These are phyloP conservation scores for Hyposmocoma kahamanoa DNA, from an alignment of 1,140 invertebrate species.

Conservation along the genomic window DNA sequence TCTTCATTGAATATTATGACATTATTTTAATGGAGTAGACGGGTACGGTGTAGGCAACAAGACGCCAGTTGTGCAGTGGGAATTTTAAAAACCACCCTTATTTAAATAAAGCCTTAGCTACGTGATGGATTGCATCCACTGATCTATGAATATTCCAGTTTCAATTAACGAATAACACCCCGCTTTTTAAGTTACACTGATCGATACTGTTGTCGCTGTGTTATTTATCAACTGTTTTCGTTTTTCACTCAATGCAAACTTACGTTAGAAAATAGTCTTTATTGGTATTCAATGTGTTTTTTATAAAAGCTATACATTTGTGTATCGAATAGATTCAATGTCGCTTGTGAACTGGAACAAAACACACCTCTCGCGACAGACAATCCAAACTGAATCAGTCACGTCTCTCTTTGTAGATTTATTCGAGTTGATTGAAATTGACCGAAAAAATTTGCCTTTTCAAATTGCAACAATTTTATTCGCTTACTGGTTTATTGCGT, in stretches of 20 bases:
- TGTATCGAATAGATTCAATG: slow-evolving; percentile 34
- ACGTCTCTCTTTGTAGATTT: slow-evolving; percentile 9
- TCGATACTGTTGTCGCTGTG: neutral
- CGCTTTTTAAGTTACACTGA: too few species aligned
- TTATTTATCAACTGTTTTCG: neutral
- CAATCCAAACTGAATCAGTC: slow-evolving; percentile 11
- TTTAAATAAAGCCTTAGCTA: neutral
- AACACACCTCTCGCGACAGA: slow-evolving; percentile 19
- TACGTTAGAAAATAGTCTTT: too few species aligned
- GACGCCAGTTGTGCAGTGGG: neutral
- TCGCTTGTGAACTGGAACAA: slow-evolving; percentile 27
- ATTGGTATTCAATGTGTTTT: neutral
- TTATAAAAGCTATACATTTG: neutral
- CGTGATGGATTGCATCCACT: neutral
- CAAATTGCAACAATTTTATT: too few species aligned
- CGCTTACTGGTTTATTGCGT: too few species aligned
- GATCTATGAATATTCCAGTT: slow-evolving; percentile 3
- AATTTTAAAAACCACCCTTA: neutral
- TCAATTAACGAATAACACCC: slow-evolving; percentile 2
- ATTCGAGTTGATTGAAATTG: slow-evolving; percentile 10
- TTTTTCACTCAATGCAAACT: too few species aligned
- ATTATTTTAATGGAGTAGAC: slow-evolving; percentile 28
- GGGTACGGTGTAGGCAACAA: slow-evolving; percentile 20
- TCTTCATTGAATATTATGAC: slow-evolving; percentile 34
- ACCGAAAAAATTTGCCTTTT: slow-evolving; percentile 2